These are phyloP conservation scores for Natator depressus DNA, from an alignment of 2,113 vertebrate genomes.

Conservation along the genomic window DNA sequence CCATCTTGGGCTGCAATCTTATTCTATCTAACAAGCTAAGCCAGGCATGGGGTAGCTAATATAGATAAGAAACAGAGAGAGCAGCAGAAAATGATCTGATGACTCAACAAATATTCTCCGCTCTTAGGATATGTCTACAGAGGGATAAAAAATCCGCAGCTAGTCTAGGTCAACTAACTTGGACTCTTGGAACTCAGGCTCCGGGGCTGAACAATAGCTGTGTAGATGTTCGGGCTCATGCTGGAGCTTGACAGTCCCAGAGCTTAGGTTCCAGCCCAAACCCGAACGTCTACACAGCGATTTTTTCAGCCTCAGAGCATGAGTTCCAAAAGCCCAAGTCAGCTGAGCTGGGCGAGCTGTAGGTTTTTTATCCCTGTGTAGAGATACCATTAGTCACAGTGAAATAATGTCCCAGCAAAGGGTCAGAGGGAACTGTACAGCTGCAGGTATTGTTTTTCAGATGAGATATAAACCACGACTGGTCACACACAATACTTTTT, in stretches of 20 bases:
- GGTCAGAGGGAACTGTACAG: rapidly evolving
- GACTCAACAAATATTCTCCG: background rate
- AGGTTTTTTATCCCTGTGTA: background rate
- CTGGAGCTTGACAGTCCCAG: too few relatives aligned
- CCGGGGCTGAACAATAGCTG: too few relatives aligned
- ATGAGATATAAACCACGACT: background rate
- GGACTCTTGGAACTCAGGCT: too few relatives aligned
- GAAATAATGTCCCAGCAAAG: background rate
- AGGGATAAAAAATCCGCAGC: background rate
- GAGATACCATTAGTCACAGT: background rate
- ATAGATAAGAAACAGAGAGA: background rate
- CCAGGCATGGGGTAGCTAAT: background rate
- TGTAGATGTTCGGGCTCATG: too few relatives aligned
- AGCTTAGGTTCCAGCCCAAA: background rate
- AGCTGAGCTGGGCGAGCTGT: background rate
- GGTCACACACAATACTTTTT: background rate
- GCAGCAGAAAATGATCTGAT: background rate
- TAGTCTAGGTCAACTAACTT: background rate
- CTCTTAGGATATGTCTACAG: background rate
- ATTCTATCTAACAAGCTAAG: background rate
- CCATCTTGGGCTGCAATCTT: background rate
- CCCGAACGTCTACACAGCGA: background rate
- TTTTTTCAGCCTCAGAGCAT: background rate
- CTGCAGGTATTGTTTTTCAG: background rate
- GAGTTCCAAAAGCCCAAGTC: background rate